Conservation (phyloP, 2,888 invertebrate species). For the Brachypalpus laphriformis region DNA sequence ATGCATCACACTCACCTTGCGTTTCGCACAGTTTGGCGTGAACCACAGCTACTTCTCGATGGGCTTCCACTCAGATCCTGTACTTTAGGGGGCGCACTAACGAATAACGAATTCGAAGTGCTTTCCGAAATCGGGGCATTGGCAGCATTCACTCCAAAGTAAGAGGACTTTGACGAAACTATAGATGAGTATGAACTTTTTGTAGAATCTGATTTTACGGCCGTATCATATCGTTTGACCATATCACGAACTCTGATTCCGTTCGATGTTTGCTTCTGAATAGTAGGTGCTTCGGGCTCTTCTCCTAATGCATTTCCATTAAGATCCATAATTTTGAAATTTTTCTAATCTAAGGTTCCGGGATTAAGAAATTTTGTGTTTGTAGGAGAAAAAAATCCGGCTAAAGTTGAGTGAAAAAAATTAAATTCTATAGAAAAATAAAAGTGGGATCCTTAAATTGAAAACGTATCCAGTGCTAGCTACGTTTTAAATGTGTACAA, state of each 20-base stretch:
- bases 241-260: constrained; percentile 78
- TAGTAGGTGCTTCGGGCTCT: background rate
- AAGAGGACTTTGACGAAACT: constrained; percentile 77
- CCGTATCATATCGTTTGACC: constrained; percentile 79
- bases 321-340: constrained; percentile 50
- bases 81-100: constrained; percentile 43
- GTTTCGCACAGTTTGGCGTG: constrained; percentile 16
- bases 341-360: background rate
- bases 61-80: constrained; percentile 12
- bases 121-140: background rate
- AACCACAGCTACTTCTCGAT: constrained; percentile 34
- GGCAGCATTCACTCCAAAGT: constrained; percentile 75
- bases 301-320: constrained; percentile 25
- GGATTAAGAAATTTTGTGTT: constrained; percentile 33
- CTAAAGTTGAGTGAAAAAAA: constrained; percentile 15
- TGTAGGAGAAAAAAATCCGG: background rate
- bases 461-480: constrained; percentile 38
- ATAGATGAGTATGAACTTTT: constrained; percentile 75
- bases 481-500: constrained; percentile 37
- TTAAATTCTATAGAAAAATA: constrained; percentile 49
- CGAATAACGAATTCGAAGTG: constrained; percentile 50
- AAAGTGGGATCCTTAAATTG: constrained; percentile 13
- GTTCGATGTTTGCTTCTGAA: constrained; percentile 3
- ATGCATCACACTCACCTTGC: constrained; percentile 15
- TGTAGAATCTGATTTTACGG: constrained; percentile 66